phyloP scores from a whole-genome alignment of 2,797 vertebrate species.

The Taenioides sp. region DNA sequence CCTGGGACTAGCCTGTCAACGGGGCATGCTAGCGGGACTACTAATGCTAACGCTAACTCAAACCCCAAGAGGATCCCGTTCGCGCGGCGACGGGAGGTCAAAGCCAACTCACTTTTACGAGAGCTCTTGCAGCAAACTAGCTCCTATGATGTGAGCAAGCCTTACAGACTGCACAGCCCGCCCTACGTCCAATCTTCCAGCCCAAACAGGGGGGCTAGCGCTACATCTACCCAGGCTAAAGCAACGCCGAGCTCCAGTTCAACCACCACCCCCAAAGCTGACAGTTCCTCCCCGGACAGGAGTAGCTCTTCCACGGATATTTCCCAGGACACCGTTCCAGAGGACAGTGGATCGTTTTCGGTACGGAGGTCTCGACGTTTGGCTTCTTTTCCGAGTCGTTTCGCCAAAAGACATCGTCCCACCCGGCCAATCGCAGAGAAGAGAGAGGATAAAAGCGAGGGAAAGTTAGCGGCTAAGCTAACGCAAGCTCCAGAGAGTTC shows the following conservation, averaged over 20 bases:
- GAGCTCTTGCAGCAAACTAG: constrained; percentile 89
- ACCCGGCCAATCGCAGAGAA: constrained; percentile 35
- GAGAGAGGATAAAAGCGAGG: constrained; percentile 48
- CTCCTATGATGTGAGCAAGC: constrained; percentile 92
- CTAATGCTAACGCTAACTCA: not conserved
- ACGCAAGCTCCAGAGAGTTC: constrained; percentile 47
- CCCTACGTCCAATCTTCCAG: constrained; percentile 77
- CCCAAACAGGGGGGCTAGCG: constrained; percentile 32
- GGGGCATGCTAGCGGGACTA: constrained; percentile 21
- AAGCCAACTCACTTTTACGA: constrained; percentile 88
- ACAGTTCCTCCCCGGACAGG: constrained; percentile 48
- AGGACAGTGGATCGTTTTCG: constrained; percentile 73
- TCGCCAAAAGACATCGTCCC: constrained; percentile 73
- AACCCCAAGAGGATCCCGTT: constrained; percentile 67
- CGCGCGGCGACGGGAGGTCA: constrained; percentile 66
- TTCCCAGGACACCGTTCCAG: constrained; percentile 30
- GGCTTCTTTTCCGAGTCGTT: constrained; percentile 88
- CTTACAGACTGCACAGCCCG: constrained; percentile 90
- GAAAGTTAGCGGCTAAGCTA: constrained; percentile 31
- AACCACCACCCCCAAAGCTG: constrained; percentile 42
- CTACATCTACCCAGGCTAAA: constrained; percentile 22
- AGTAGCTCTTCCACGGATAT: constrained; percentile 28
- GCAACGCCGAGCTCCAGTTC: constrained; percentile 30
- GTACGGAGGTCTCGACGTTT: constrained; percentile 92
- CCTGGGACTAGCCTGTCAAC: constrained; percentile 23